Percentiles rank a stretch among this genome's conserved stretches.
phyloP scores from a whole-genome alignment of 35 echinoderm and acorn worm species.

The Ophiothrix spiculata region DNA sequence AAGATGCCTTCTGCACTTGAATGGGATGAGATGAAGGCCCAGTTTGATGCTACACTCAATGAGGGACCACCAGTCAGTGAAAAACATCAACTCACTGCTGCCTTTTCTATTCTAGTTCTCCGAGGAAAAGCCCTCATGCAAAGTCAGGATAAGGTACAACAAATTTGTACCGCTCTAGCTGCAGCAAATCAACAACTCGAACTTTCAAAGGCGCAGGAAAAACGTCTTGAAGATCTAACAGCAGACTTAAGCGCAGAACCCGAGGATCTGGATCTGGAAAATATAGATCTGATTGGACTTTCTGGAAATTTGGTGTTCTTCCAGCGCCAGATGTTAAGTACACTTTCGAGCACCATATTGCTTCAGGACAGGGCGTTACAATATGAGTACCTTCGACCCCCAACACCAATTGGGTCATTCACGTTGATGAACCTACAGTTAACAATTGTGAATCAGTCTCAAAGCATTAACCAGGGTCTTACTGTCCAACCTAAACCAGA shows the following conservation, averaged over 20 bases:
- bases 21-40: conserved; percentile 26
- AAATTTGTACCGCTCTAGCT: background rate
- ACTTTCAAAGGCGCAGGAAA: background rate
- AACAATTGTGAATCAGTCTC: conserved; percentile 6
- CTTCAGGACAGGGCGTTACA: conserved; percentile 33
- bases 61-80: background rate
- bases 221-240: conserved; percentile 15
- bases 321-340: conserved; percentile 29
- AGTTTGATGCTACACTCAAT: conserved; percentile 15
- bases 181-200: conserved; percentile 1
- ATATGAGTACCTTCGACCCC: conserved; percentile 29
- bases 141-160: background rate
- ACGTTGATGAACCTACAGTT: background rate
- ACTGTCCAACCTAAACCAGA: background rate
- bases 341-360: background rate
- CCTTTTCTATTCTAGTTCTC: conserved; percentile 8
- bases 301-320: conserved; percentile 27
- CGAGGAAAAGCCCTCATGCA: conserved; percentile 11
- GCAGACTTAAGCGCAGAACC: background rate
- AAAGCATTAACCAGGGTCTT: conserved; percentile 7
- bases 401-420: conserved; percentile 20
- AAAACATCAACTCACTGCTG: background rate
- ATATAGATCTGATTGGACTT: conserved; percentile 19
- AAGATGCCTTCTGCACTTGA: conserved; percentile 14
- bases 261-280: background rate